Base-by-base conservation (phyloP, 2,113 vertebrate species). In the Cyprinodon tularosa region DNA sequence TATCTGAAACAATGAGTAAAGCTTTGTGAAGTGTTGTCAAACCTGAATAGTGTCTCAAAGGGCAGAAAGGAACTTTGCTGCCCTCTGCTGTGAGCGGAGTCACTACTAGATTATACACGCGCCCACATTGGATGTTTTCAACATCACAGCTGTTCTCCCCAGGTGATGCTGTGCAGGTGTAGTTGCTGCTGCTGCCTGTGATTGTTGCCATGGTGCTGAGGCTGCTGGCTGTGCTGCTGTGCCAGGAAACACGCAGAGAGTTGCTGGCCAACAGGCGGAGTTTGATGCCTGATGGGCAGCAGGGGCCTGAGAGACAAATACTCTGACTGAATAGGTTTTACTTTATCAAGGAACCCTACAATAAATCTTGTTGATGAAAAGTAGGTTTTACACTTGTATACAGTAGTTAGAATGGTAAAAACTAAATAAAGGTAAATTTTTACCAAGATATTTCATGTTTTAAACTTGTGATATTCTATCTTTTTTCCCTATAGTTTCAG, bases 31-130 rank as follows among this genome's bases (percentile, higher is more conserved):
- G 38, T 10, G 37, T 7, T 9, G 6, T 71, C 67, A 0, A 96
- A 99, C 97, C 97, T 93, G 95, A 97, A 93, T 96, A 98, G 77
- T 94, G 91, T 85, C 95, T 97, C 66, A 94, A 89, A 0, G 95
- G 91, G 70, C 97, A 98, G 91, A 97, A 97, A 0, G 77, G 88
- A 66, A 95, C 91, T 84, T 92, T 94, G 57, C 22, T 66, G 82
- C 93, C 94, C 4, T 91, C 94, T 17, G 84, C 40, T 38, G 91
- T 90, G 60, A 96, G 64, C 0, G 97, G 96, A 9, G 95, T 93
- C 3, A 97, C 96, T 40, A 95, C 87, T 7, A 97, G 94, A 0
- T 88, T 91, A 77, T 97, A 98, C 1, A 95, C 86, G 1, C 95
- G 95, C 5, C 96, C 96, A 38, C 98, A 98, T 40, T 92, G 94